Percentiles rank a stretch among this genome's conserved stretches.
These are phyloP conservation scores for Trachops cirrhosus DNA, from an alignment of 2,797 vertebrate genomes.

Conservation along the genomic window DNA sequence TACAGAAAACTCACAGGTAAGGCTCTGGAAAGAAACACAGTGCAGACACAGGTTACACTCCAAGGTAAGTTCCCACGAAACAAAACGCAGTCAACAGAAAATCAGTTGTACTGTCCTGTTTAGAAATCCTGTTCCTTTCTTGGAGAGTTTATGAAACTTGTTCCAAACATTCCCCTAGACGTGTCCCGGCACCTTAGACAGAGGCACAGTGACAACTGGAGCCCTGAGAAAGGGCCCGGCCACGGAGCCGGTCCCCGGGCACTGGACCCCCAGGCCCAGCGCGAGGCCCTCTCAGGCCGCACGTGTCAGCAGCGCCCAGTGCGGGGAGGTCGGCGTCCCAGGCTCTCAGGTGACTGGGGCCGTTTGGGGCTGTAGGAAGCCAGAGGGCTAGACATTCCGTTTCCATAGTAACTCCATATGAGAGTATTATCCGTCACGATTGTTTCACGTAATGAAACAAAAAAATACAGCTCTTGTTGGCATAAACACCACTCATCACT, in stretches of 20 bases:
- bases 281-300: too few species aligned
- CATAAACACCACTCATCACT: not conserved
- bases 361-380: not conserved
- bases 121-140: conserved; percentile 8
- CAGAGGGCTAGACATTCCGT: not conserved
- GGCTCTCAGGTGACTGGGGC: not conserved
- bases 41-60: conserved; percentile 13
- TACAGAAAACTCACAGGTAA: conserved; percentile 24
- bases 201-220: not conserved
- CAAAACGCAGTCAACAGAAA: not conserved
- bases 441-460: not conserved
- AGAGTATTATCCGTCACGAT: not conserved
- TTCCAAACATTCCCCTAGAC: not conserved
- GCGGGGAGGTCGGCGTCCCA: not conserved
- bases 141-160: conserved; percentile 47
- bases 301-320: rapidly evolving
- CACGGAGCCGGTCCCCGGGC: too few species aligned
- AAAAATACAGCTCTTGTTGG: not conserved
- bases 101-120: conserved; percentile 45
- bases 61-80: conserved; percentile 60
- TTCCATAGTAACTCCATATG: not conserved
- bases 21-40: conserved; percentile 1
- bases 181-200: conserved; percentile 54
- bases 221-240: too few species aligned
- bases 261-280: not conserved